A percentile compares a stretch with the other conserved stretches of the same genome.
These are phyloP conservation scores for Rhabdophis nuchalis DNA, from an alignment of 2,797 vertebrate genomes.

Conservation along the genomic window DNA sequence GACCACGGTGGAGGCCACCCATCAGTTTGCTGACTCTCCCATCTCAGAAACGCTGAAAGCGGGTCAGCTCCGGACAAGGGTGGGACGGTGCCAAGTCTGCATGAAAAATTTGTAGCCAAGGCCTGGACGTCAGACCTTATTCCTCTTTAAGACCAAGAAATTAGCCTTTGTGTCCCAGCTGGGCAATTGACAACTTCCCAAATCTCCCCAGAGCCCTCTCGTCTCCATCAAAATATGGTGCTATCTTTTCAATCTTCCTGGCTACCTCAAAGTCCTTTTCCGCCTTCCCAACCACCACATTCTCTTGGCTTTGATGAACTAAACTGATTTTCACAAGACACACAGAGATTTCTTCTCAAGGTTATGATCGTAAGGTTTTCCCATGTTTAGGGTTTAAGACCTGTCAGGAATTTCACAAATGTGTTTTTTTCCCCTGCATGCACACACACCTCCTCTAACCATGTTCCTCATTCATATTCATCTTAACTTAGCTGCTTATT, in stretches of 20 bases:
- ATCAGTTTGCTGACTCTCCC: constrained; percentile 77
- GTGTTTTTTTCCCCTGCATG: neutral
- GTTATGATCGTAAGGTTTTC: neutral
- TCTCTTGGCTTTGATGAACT: neutral
- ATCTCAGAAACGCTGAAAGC: constrained; percentile 85
- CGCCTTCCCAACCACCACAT: neutral
- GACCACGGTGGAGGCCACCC: constrained; percentile 78
- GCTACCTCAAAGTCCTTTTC: constrained; percentile 79
- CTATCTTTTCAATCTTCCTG: constrained; percentile 73
- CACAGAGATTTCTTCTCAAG: neutral
- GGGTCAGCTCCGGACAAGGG: constrained; percentile 79
- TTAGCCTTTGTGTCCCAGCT: neutral
- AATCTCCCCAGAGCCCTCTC: constrained; percentile 23
- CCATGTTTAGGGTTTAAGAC: neutral
- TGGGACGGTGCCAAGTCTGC: constrained; percentile 97
- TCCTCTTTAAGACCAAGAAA: constrained; percentile 23
- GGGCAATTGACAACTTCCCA: constrained; percentile 28
- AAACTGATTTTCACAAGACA: neutral
- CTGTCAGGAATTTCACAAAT: neutral
- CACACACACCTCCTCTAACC: neutral
- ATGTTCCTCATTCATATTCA: neutral
- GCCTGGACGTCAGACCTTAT: neutral
- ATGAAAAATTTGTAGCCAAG: constrained; percentile 88
- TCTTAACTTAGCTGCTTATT: neutral
- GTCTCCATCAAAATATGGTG: constrained; percentile 74